A percentile compares a stretch with the other conserved stretches of the same genome.
These are phyloP conservation scores for Lasioglossum calceatum DNA, from an alignment of 2,888 invertebrate genomes.

Conservation along the genomic window DNA sequence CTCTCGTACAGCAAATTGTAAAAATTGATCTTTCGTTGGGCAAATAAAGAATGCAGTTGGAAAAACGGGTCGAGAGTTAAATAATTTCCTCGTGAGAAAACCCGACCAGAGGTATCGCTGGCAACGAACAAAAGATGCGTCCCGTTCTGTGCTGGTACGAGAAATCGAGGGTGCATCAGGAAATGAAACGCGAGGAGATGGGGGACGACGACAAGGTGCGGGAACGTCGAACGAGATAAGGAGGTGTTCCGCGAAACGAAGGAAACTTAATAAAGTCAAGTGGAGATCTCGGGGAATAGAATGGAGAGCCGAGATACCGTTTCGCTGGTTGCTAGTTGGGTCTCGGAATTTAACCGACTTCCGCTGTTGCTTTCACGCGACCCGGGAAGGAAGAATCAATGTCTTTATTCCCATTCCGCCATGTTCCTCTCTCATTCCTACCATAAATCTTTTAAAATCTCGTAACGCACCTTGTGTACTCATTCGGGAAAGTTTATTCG, in stretches of 20 bases:
- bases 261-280: constrained; percentile 41
- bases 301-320: constrained; percentile 44
- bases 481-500: too few species aligned
- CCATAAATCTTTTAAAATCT: too few species aligned
- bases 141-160: background rate
- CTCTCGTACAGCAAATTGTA: background rate
- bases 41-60: too few species aligned
- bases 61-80: too few species aligned
- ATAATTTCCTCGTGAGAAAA: background rate
- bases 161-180: constrained; percentile 11
- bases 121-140: background rate
- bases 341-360: constrained; percentile 27
- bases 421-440: too few species aligned
- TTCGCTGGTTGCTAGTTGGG: background rate
- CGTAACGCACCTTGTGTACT: too few species aligned
- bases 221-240: constrained; percentile 11
- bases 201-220: background rate
- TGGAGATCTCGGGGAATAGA: constrained; percentile 28
- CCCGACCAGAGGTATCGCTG: background rate
- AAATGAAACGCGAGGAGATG: constrained; percentile 16
- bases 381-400: constrained; percentile 25
- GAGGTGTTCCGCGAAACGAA: constrained; percentile 22
- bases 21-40: background rate
- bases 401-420: constrained; percentile 7
- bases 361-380: background rate